Evolutionary conservation across 2,797 vertebrate species (phyloP).

Genomic region (Periparus ater): DNA sequence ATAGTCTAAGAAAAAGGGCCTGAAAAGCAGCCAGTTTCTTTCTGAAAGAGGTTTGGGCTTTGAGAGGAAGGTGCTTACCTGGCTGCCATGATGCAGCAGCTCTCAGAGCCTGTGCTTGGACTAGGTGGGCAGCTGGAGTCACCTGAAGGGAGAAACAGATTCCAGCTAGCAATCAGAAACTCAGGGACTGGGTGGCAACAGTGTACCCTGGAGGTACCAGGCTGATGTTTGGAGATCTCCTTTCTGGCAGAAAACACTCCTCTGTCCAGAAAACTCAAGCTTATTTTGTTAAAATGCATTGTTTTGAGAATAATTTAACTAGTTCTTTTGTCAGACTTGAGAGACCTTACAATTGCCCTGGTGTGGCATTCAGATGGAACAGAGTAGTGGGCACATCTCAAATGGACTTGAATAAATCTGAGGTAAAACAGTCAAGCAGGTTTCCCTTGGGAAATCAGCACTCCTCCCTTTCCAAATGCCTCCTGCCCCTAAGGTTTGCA

Average conservation of each 20-base stretch:
- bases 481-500: neutral
- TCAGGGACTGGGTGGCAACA: neutral
- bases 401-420: neutral
- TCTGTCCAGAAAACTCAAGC: neutral
- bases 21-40: neutral
- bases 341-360: neutral
- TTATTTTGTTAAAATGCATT: neutral
- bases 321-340: neutral
- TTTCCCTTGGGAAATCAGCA: neutral
- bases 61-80: neutral
- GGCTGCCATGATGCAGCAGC: neutral
- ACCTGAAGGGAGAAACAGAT: neutral
- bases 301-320: neutral
- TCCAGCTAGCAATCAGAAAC: neutral
- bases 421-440: neutral
- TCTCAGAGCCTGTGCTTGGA: accelerated
- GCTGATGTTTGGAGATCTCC: neutral
- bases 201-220: neutral
- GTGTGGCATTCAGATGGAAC: neutral
- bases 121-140: neutral
- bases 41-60: neutral
- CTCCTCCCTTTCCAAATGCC: neutral
- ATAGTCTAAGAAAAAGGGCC: neutral
- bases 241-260: neutral
- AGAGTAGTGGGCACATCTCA: neutral